Base-by-base conservation (phyloP, 23 tunicate species). In the Styela plicata region DNA sequence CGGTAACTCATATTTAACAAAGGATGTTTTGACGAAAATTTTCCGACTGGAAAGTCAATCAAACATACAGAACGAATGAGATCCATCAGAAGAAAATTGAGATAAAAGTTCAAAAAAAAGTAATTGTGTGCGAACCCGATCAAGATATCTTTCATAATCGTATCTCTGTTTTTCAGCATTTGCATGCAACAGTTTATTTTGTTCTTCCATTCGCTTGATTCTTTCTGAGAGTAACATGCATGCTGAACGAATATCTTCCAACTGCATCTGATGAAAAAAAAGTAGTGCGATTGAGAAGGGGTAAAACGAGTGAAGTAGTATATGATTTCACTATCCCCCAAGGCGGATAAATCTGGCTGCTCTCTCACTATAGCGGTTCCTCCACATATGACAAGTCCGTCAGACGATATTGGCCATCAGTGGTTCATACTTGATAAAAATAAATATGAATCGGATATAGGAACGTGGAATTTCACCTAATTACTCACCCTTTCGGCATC, bases 121-220 rank as follows among this genome's bases (percentile, higher is more conserved):
- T n/a, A n/a, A n/a, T n/a, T n/a, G n/a, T n/a, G n/a, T n/a, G 31
- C 71, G 22, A 25, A 67, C 71, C 31, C 71, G 30, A 67, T 67
- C 71, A 1, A 67, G 71, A 67, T 29, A 67, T 67, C 71, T 88
- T 31, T 83, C 80, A 65, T 83, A 88, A 33, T 88, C 92, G 28
- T 52, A 27, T 64, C 78, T 83, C 62, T 88, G 92, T 78, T 78
- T 68, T 68, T 88, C 92, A 32, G 87, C 87, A 26, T 82, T 23
- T 27, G 70, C 1, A 63, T 76, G 63, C 2, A 88, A 80, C 33
- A 82, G 83, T 24, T 68, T 33, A 37, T 88, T 88, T 29, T 88
- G 92, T 35, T 88, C 87, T 63, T 88, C 92, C 80, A 88, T 85
- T 75, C 78, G 69, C 52, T 78, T 74, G 23, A 88, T 75, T 52